Conservation (phyloP, 1,140 invertebrate genomes). For the Steinernema khuongi region DNA sequence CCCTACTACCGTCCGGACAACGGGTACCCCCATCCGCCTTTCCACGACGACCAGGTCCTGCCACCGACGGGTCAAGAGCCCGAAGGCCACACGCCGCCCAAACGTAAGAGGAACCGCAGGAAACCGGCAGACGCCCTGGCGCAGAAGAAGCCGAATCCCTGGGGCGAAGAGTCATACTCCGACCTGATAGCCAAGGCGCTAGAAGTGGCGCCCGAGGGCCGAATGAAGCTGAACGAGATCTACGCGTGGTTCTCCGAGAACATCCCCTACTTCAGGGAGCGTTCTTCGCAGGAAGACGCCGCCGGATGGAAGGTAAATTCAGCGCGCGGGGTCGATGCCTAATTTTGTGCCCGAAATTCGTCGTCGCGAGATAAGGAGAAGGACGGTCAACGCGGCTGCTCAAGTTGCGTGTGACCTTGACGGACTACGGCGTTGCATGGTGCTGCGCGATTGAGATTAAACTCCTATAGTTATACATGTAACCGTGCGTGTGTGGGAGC, state of each 20-base stretch:
- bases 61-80: conserved; percentile 25
- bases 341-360: neutral
- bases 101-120: conserved; percentile 49
- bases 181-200: conserved; percentile 53
- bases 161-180: conserved; percentile 57
- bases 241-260: conserved; percentile 58
- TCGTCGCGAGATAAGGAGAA: too few species aligned
- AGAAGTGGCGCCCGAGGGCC: conserved; percentile 44
- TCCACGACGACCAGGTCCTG: conserved; percentile 31
- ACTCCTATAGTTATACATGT: neutral
- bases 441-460: conserved; percentile 4
- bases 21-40: neutral
- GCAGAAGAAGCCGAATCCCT: conserved; percentile 57
- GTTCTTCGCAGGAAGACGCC: conserved; percentile 54
- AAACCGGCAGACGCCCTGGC: conserved; percentile 44
- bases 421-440: conserved; percentile 4
- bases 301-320: conserved; percentile 56
- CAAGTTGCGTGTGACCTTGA: conserved; percentile 16
- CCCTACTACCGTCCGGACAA: neutral
- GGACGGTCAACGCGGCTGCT: neutral
- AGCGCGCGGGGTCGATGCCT: neutral
- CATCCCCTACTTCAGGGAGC: conserved; percentile 54
- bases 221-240: conserved; percentile 57
- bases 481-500: too few species aligned
- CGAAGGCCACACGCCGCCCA: conserved; percentile 28